Percentiles rank a stretch among this genome's conserved stretches.
Evolutionary conservation across 1,140 invertebrate species (phyloP).

Genomic region (Temnothorax curvispinosus): DNA sequence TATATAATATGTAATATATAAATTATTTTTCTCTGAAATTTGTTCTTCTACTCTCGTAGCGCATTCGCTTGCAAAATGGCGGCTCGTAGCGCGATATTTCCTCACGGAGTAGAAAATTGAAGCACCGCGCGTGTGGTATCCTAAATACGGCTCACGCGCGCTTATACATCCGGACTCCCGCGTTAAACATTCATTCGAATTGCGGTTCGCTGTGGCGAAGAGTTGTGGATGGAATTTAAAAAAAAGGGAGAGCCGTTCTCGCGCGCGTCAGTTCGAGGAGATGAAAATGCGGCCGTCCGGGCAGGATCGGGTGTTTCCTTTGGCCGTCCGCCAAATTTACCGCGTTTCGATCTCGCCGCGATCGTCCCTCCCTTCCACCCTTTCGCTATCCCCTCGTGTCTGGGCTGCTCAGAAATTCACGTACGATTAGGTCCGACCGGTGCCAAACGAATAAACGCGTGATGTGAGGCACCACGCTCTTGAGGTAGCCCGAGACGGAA

Average conservation of each 20-base stretch:
- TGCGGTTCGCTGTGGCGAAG: slow-evolving; percentile 57
- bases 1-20: background rate
- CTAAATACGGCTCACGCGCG: slow-evolving; percentile 46
- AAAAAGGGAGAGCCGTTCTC: slow-evolving; percentile 22
- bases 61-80: slow-evolving; percentile 5
- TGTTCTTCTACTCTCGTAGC: background rate
- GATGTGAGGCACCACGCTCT: background rate
- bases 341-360: slow-evolving; percentile 56
- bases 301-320: slow-evolving; percentile 61
- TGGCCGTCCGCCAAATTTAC: slow-evolving; percentile 64
- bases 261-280: slow-evolving; percentile 36
- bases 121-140: slow-evolving; percentile 15
- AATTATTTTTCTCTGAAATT: background rate
- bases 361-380: background rate
- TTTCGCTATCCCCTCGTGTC: no score
- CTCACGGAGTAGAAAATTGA: slow-evolving; percentile 39
- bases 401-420: slow-evolving; percentile 11
- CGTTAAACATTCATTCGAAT: slow-evolving; percentile 72
- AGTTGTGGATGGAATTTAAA: slow-evolving; percentile 43
- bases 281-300: slow-evolving; percentile 23
- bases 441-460: background rate
- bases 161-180: slow-evolving; percentile 51
- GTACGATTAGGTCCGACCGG: slow-evolving; percentile 21
- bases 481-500: background rate
- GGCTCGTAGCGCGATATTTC: slow-evolving; percentile 10